Evolutionary conservation across 2,888 invertebrate genomes (phyloP).

Genomic region (Hypsopygia costalis): DNA sequence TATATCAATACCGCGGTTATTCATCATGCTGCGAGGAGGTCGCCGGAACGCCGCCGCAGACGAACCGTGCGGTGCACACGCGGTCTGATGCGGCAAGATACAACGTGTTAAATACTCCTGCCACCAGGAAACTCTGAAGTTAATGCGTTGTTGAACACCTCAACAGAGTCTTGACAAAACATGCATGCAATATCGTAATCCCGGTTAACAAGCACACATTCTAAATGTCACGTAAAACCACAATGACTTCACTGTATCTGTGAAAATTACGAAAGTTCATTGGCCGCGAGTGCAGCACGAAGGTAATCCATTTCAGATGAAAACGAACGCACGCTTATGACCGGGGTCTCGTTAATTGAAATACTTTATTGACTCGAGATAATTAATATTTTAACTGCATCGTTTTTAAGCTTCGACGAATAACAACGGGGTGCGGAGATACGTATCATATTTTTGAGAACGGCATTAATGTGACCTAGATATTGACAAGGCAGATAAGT

Average conservation of each 20-base stretch:
- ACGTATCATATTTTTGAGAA: slow-evolving; percentile 43
- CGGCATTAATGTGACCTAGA: slow-evolving; percentile 49
- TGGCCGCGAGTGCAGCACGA: slow-evolving; percentile 25
- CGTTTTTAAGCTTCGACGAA: slow-evolving; percentile 34
- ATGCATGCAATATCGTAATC: too few species aligned
- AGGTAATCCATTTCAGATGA: slow-evolving; percentile 28
- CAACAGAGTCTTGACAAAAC: too few species aligned
- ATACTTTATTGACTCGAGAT: slow-evolving; percentile 44
- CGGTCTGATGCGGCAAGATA: too few species aligned
- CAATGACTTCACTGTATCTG: slow-evolving; percentile 24
- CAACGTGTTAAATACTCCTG: too few species aligned
- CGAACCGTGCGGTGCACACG: too few species aligned
- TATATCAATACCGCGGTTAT: slow-evolving; percentile 28
- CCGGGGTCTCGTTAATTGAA: slow-evolving; percentile 39
- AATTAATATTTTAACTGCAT: slow-evolving; percentile 40
- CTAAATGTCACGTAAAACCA: neutral
- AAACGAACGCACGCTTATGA: slow-evolving; percentile 30
- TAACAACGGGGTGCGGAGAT: slow-evolving; percentile 44
- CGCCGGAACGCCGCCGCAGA: neutral
- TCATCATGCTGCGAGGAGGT: slow-evolving; percentile 32
- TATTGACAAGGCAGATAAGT: slow-evolving; percentile 22
- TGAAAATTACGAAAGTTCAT: slow-evolving; percentile 37
- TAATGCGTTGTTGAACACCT: too few species aligned
- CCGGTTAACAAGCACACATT: too few species aligned
- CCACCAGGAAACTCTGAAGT: too few species aligned